phyloP scores from a whole-genome alignment of 2,888 invertebrate genomes.

The Perizoma flavofasciatum region DNA sequence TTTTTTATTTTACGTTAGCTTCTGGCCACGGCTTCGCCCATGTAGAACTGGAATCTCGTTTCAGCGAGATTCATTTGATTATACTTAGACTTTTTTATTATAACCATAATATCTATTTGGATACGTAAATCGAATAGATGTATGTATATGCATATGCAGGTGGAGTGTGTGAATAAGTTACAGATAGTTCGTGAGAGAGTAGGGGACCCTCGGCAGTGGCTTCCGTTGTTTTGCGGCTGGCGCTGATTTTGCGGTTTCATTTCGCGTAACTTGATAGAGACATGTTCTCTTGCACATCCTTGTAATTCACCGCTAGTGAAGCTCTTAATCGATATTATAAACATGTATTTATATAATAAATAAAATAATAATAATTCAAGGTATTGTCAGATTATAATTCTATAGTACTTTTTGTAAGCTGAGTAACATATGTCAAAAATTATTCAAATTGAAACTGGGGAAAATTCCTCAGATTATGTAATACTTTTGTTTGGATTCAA shows the following conservation, averaged over 20 bases:
- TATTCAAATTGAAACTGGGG: too few relatives aligned
- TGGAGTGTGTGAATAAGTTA: conserved; percentile 54
- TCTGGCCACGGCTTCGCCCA: too few relatives aligned
- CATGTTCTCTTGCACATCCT: conserved; percentile 71
- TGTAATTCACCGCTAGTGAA: conserved; percentile 53
- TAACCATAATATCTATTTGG: too few relatives aligned
- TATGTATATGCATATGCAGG: too few relatives aligned
- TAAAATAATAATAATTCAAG: too few relatives aligned
- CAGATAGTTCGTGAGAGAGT: conserved; percentile 65
- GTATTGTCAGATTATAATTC: neutral
- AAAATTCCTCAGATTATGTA: too few relatives aligned
- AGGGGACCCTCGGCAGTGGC: conserved; percentile 63
- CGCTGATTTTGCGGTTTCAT: conserved; percentile 81
- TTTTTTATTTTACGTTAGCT: neutral
- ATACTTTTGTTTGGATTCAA: too few relatives aligned
- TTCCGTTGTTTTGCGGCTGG: conserved; percentile 79
- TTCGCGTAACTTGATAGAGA: conserved; percentile 82
- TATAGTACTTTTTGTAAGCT: neutral
- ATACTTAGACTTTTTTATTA: too few relatives aligned
- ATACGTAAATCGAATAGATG: too few relatives aligned
- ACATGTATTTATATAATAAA: neutral
- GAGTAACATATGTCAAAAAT: too few relatives aligned
- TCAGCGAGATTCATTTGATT: too few relatives aligned
- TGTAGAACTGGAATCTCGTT: too few relatives aligned
- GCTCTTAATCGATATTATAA: conserved; percentile 28